phyloP scores from a whole-genome alignment of 2,888 invertebrate genomes.

The Tupiocoris notatus region DNA sequence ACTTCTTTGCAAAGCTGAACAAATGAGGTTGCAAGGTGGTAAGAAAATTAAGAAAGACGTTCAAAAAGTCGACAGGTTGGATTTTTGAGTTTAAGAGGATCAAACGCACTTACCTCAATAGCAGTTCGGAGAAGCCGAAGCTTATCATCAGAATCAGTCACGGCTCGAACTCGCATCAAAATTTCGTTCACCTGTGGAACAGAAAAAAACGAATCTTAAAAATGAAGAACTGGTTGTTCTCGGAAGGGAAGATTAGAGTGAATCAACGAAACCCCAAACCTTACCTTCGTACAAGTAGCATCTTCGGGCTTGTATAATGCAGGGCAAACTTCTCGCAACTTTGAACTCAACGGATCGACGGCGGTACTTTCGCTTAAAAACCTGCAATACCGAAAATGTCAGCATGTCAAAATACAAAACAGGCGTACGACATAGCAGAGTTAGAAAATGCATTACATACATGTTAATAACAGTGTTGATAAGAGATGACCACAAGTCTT shows the following conservation, averaged over 20 bases:
- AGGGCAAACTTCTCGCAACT: conserved; percentile 87
- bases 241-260: too few relatives aligned
- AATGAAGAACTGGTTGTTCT: too few relatives aligned
- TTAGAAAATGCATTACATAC: conserved; percentile 52
- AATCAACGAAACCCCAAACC: too few relatives aligned
- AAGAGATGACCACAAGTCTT: conserved; percentile 71
- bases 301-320: conserved; percentile 92
- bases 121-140: conserved; percentile 75
- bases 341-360: conserved; percentile 84
- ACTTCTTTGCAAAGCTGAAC: conserved; percentile 80
- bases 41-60: conserved; percentile 42
- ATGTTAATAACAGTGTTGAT: conserved; percentile 82
- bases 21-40: neutral
- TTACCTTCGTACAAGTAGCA: conserved; percentile 90
- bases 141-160: conserved; percentile 71
- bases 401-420: too few relatives aligned
- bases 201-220: conserved; percentile 9
- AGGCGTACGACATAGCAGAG: too few relatives aligned
- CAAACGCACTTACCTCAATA: conserved; percentile 56
- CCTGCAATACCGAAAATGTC: too few relatives aligned
- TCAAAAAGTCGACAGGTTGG: too few relatives aligned
- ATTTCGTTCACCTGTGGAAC: conserved; percentile 77
- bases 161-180: conserved; percentile 74
- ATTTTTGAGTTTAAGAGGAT: too few relatives aligned
- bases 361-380: conserved; percentile 95